Conservation (phyloP, 2,888 invertebrate species). For the Strigamia maritima region DNA sequence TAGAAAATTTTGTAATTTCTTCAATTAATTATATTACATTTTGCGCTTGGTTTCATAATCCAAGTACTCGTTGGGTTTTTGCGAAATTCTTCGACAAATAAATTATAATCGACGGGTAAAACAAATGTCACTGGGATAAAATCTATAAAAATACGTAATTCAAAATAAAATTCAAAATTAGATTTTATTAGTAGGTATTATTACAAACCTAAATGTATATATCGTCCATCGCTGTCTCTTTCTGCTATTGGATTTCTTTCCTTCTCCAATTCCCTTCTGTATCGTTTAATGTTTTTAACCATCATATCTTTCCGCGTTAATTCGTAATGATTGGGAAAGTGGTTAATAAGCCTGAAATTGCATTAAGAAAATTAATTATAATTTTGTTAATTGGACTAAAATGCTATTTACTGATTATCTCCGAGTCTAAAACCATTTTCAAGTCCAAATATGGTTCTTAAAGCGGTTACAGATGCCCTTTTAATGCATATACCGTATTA, state of each 20-base stretch:
- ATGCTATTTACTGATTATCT: background rate
- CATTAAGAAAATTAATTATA: background rate
- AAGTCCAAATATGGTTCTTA: background rate
- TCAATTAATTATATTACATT: conserved; percentile 56
- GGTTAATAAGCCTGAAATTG: conserved; percentile 77
- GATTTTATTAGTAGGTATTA: too few species aligned
- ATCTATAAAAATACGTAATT: conserved; percentile 64
- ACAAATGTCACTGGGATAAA: conserved; percentile 92
- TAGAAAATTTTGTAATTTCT: background rate
- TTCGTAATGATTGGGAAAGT: conserved; percentile 95
- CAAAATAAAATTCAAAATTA: background rate
- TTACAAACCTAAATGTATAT: conserved; percentile 40
- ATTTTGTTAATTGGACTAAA: background rate
- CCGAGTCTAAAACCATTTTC: conserved; percentile 4
- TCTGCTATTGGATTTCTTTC: conserved; percentile 84
- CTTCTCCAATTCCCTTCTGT: conserved; percentile 85
- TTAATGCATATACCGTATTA: too few species aligned
- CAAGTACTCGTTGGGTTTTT: conserved; percentile 92
- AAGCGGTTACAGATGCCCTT: background rate
- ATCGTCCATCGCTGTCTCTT: conserved; percentile 61
- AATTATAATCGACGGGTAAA: conserved; percentile 91
- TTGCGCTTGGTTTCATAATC: conserved; percentile 97
- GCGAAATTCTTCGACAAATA: conserved; percentile 94
- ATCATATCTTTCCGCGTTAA: conserved; percentile 91
- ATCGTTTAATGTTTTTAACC: conserved; percentile 92